A percentile compares a stretch with the other conserved stretches of the same genome.
Evolutionary conservation across 2,888 invertebrate genomes (phyloP).

Genomic region (Hyposoter didymator): DNA sequence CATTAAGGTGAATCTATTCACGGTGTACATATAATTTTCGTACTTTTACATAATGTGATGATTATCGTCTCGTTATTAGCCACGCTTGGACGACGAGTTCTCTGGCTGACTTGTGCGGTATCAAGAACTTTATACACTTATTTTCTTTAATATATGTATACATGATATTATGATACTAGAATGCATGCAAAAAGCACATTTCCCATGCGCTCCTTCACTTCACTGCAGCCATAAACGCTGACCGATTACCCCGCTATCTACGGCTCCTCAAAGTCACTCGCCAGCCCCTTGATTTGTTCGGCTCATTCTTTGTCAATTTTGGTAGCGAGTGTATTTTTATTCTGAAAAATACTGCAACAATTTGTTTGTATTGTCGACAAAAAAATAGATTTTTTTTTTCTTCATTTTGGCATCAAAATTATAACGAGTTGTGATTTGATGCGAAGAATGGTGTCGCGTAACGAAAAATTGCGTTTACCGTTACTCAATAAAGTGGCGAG

Average conservation of each 20-base stretch:
- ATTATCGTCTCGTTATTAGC: slow-evolving; percentile 60
- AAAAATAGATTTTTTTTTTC: not conserved
- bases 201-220: slow-evolving; percentile 37
- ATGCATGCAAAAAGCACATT: slow-evolving; percentile 64
- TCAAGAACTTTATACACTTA: slow-evolving; percentile 44
- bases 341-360: not conserved
- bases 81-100: slow-evolving; percentile 49
- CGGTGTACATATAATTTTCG: slow-evolving; percentile 17
- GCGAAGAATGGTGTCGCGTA: not conserved
- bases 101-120: slow-evolving; percentile 32
- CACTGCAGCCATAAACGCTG: slow-evolving; percentile 14
- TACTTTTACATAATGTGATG: slow-evolving; percentile 41
- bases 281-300: not conserved
- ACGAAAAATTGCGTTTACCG: slow-evolving; percentile 28
- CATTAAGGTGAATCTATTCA: slow-evolving; percentile 22
- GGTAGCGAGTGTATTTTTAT: not conserved
- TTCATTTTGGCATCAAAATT: not conserved
- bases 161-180: slow-evolving; percentile 28
- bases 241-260: slow-evolving; percentile 61
- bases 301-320: not conserved
- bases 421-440: not conserved
- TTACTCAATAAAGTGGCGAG: slow-evolving; percentile 13
- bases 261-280: slow-evolving; percentile 58
- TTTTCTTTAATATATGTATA: slow-evolving; percentile 37
- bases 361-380: not conserved